Base-by-base conservation (phyloP, 2,888 invertebrate genomes). In the Rhynchonema sp. region DNA sequence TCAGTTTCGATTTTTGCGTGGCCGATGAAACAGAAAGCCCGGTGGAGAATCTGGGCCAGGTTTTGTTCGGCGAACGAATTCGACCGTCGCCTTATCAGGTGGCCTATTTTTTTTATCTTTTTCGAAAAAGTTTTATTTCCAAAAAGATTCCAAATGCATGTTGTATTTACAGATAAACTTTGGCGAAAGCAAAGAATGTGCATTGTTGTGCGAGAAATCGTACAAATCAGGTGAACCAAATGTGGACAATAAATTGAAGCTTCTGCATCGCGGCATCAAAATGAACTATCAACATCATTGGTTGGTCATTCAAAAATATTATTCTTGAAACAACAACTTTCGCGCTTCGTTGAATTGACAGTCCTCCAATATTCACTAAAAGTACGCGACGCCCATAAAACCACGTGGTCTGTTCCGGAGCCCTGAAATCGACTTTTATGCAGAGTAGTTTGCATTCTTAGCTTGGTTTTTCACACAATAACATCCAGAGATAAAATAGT, bases 261-360 rank as follows among this genome's bases (percentile, higher is more conserved):
- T 85, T 23, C 78, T 98, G 61, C 85, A 86, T 74, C 86, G 86
- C 77, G 94, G 91, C 62, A 89, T 92, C 80, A 84, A 84, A 62
- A 79, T 91, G 59, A 94, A 94, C 75, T 98, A 98, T 75, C 89
- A 94, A 70, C 96, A 98, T 76, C 96, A 98, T 75, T 98, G 96
- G 96, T 80, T n/a, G n/a, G n/a, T n/a, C n/a, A n/a, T n/a, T n/a
- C n/a, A n/a, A n/a, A n/a, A n/a, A n/a, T n/a, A n/a, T n/a, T n/a
- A n/a, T n/a, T n/a, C n/a, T n/a, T n/a, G n/a, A n/a, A n/a, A n/a
- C n/a, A n/a, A n/a, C n/a, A n/a, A n/a, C n/a, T n/a, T n/a, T n/a
- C n/a, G n/a, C n/a, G n/a, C n/a, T n/a, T n/a, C n/a, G n/a, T n/a
- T n/a, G n/a, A n/a, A n/a, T n/a, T n/a, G n/a, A n/a, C n/a, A n/a